Evolutionary conservation across 2,888 invertebrate genomes (phyloP).

Genomic region (Agrotis exclamationis): DNA sequence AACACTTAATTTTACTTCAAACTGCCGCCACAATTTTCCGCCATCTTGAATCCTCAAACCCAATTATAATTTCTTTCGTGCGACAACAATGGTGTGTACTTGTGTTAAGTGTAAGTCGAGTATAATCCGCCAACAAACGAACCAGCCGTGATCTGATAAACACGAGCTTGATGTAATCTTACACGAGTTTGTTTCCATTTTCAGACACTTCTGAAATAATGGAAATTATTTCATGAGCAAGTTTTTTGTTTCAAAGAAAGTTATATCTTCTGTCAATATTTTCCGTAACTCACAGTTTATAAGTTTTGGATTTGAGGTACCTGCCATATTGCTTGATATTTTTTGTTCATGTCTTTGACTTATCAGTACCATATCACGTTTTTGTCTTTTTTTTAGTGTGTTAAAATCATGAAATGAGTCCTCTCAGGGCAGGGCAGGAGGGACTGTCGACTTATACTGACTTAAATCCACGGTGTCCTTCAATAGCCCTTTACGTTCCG

Average conservation of each 20-base stretch:
- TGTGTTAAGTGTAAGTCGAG: constrained; percentile 32
- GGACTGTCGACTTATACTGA: no score
- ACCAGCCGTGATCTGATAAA: constrained; percentile 38
- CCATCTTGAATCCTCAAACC: not conserved
- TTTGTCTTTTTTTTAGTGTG: no score
- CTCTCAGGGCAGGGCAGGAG: no score
- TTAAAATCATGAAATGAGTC: no score
- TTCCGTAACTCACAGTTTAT: not conserved
- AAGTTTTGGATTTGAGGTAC: not conserved
- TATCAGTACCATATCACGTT: no score
- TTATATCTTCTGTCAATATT: not conserved
- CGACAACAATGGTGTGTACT: constrained; percentile 36
- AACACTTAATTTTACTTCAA: no score
- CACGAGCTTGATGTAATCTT: constrained; percentile 16
- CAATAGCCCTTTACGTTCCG: no score
- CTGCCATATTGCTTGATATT: not conserved
- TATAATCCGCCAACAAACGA: constrained; percentile 41
- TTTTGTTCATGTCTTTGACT: not conserved
- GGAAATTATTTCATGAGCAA: not conserved
- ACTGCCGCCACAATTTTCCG: not conserved
- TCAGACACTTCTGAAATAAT: constrained; percentile 6
- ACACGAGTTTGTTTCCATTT: constrained; percentile 17
- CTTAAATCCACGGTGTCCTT: no score
- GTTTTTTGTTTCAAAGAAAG: not conserved
- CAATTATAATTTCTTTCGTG: constrained; percentile 38